Evolutionary conservation across 2,888 invertebrate genomes (phyloP), one percentile per base, ranked within the genome.

Genomic region (Oeneis ivallda): DNA sequence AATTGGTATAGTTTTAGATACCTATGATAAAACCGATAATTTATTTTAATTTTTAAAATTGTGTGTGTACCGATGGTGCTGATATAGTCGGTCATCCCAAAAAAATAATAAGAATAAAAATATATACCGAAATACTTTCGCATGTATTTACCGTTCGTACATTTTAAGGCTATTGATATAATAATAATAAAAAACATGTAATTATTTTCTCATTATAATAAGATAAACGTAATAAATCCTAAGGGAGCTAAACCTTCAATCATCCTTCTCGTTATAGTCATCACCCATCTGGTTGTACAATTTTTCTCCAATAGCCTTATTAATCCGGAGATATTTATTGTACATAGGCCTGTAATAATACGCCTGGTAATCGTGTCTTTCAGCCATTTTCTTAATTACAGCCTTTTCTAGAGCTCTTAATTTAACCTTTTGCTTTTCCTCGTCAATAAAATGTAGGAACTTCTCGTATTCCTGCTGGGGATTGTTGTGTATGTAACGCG

Each of bases 391-490:
- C 0, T 78, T 74, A 43, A 93, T 79, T 6, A 97, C 92, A 72
- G 94, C 78, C 0, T 85, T 80, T 78, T 96, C 95, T 2, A 97
- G 84, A 64, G 75, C 70, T 71, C 95, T 94, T 1, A 93, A 47
- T 75, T 82, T 89, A 1, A 77, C 77, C 66, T 81, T 93, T 79
- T 97, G 96, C 49, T 93, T 89, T 82, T 96, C 95, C 76, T 95
- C 94, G 79, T 93, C 94, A 1, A 96, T 74, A 69, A 92, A 87
- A 80, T 96, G 95, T 82, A 96, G 82, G 75, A 93, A 93, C 79
- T 96, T 97, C 80, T 98, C 98, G 84, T 98, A 98, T 32, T 95
- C 90, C 89, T 97, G 94, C 81, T 98, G 97, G 0, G 95, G 95
- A 67, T 92, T 93, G 53, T 85, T 84, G 61, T 93, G 93, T 0